phyloP scores from a whole-genome alignment of 2,888 invertebrate species.

The Agrypnus murinus region DNA sequence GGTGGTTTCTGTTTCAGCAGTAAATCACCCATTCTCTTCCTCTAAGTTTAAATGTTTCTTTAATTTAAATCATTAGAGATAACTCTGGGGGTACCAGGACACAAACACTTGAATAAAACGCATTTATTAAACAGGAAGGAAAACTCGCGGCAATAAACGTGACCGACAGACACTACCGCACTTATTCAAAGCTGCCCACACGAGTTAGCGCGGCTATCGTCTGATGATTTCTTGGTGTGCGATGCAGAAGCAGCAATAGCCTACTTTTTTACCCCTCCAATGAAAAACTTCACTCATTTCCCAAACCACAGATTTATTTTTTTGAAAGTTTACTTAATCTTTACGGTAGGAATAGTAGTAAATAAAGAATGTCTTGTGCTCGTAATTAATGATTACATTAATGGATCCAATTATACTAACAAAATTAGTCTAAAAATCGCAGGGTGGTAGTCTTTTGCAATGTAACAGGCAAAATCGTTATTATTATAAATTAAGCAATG shows the following conservation, averaged over 20 bases:
- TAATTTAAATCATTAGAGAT: background rate
- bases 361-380: constrained; percentile 8
- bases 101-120: background rate
- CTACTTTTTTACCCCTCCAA: constrained; percentile 48
- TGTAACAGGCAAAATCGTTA: background rate
- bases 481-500: background rate
- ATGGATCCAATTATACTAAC: background rate
- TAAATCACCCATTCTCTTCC: constrained; percentile 74
- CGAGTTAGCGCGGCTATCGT: constrained; percentile 28
- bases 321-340: constrained; percentile 41
- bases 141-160: constrained; percentile 26
- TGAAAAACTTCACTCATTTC: constrained; percentile 31
- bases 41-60: background rate
- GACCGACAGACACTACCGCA: constrained; percentile 22
- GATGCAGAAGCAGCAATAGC: constrained; percentile 35
- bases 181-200: constrained; percentile 16
- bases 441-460: background rate
- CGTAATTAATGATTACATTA: constrained; percentile 21
- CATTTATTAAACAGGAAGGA: constrained; percentile 4
- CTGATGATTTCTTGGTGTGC: constrained; percentile 42
- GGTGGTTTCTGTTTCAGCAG: constrained; percentile 79
- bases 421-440: too few relatives aligned
- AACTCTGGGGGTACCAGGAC: constrained; percentile 14
- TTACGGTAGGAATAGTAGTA: constrained; percentile 27
- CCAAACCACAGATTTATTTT: constrained; percentile 37